phyloP scores from a whole-genome alignment of 2,113 vertebrate genomes.

The Cathartes aura region DNA sequence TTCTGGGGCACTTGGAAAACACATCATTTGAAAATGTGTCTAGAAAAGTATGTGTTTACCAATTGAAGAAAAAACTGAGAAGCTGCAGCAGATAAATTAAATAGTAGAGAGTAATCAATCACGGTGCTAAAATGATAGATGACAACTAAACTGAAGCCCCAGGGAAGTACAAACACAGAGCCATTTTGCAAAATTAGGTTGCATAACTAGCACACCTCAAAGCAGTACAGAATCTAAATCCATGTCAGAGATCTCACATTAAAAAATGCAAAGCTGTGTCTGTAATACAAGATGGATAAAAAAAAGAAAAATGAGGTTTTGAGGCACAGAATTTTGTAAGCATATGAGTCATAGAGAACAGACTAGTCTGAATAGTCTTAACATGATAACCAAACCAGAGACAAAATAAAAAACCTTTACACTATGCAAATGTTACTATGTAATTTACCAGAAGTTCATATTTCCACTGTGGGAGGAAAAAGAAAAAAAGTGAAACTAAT shows the following conservation, averaged over 20 bases:
- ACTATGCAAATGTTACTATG: neutral
- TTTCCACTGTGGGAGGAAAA: neutral
- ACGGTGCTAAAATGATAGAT: constrained; percentile 38
- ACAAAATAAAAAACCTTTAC: neutral
- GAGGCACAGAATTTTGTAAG: neutral
- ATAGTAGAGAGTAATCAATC: constrained; percentile 53
- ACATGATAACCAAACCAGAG: neutral
- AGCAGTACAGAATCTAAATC: constrained; percentile 17
- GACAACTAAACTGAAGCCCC: constrained; percentile 48
- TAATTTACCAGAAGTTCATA: neutral
- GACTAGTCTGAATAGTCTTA: neutral
- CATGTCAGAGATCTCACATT: neutral
- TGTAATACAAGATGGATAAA: neutral
- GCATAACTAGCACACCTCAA: constrained; percentile 49
- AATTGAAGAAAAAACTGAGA: constrained; percentile 27
- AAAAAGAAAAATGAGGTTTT: neutral
- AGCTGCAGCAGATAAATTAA: constrained; percentile 45
- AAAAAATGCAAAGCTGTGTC: constrained; percentile 28
- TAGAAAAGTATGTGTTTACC: constrained; percentile 22
- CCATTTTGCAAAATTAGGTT: constrained; percentile 50
- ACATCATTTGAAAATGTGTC: neutral
- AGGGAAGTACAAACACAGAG: constrained; percentile 26
- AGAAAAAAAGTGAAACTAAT: neutral
- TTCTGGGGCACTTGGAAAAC: neutral
- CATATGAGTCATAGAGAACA: neutral